Percentiles rank a stretch among this genome's conserved stretches.
Evolutionary conservation across 2,797 vertebrate species (phyloP).

Genomic region (Clarias fuscus): DNA sequence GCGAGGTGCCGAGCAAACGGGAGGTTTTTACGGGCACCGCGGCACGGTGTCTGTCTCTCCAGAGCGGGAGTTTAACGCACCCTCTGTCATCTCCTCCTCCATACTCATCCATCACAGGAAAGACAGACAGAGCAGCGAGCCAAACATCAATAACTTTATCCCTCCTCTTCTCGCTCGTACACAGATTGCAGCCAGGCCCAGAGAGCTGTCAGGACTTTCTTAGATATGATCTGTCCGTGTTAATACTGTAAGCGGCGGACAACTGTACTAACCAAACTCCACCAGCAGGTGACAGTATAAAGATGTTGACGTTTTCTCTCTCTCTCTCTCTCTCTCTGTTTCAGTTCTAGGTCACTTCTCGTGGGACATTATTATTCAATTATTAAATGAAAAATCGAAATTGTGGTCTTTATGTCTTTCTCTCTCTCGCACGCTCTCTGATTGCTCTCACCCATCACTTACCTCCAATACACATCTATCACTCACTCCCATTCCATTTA

Average conservation of each 20-base stretch:
- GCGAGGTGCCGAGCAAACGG: constrained; percentile 9
- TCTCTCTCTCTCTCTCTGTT: constrained; percentile 41
- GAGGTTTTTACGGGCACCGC: background rate
- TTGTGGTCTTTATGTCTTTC: constrained; percentile 61
- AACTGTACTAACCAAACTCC: constrained; percentile 42
- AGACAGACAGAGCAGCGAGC: constrained; percentile 60
- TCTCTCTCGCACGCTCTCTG: constrained; percentile 54
- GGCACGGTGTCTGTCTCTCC: constrained; percentile 26
- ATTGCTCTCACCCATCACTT: constrained; percentile 44
- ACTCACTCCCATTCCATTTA: constrained; percentile 12
- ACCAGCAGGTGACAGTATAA: constrained; percentile 76
- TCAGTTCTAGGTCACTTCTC: constrained; percentile 81
- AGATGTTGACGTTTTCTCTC: constrained; percentile 30
- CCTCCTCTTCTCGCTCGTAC: constrained; percentile 12
- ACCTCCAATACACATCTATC: constrained; percentile 25
- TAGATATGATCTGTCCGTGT: constrained; percentile 8
- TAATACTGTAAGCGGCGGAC: background rate
- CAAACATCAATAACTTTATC: constrained; percentile 50
- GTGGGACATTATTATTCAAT: constrained; percentile 83
- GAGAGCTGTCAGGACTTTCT: constrained; percentile 2
- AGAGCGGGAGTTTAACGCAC: constrained; percentile 41
- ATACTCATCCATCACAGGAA: constrained; percentile 72
- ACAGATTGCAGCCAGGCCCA: constrained; percentile 14
- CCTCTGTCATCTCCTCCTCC: constrained; percentile 45
- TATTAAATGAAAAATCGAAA: constrained; percentile 83